A percentile compares a stretch with the other conserved stretches of the same genome.
These are phyloP conservation scores for Scelioninae gen. 1 DNA, from an alignment of 2,888 invertebrate species.

Conservation along the genomic window DNA sequence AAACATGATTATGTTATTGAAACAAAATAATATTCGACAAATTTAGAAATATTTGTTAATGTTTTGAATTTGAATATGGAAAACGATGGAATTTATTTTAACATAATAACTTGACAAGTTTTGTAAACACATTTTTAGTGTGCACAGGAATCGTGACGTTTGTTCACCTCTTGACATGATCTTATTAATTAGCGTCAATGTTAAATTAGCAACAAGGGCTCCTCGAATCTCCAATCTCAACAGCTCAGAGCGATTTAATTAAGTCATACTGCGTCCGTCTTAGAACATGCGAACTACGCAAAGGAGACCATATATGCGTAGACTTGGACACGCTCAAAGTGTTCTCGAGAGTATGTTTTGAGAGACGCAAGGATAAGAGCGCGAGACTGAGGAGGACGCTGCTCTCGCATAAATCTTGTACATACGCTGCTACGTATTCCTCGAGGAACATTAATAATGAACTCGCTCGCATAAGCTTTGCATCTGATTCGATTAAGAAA, in stretches of 20 bases:
- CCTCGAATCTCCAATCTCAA: slow-evolving; percentile 61
- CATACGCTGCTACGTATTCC: slow-evolving; percentile 55
- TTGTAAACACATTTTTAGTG: slow-evolving; percentile 7
- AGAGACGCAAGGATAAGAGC: slow-evolving; percentile 46
- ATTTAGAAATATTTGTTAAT: too few species aligned
- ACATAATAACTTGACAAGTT: too few species aligned
- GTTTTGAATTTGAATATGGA: too few species aligned
- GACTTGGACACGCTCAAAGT: slow-evolving; percentile 61
- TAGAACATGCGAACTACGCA: slow-evolving; percentile 53
- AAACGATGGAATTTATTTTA: too few species aligned
- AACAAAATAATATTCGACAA: too few species aligned
- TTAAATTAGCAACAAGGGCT: slow-evolving; percentile 52
- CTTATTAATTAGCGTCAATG: slow-evolving; percentile 63
- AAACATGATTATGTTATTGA: too few species aligned
- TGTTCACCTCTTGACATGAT: slow-evolving; percentile 44
- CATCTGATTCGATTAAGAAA: slow-evolving; percentile 62
- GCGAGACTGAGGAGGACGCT: slow-evolving; percentile 28
- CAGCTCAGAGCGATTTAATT: slow-evolving; percentile 60
- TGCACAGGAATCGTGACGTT: slow-evolving; percentile 7
- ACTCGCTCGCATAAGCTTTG: slow-evolving; percentile 57
- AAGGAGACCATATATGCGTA: slow-evolving; percentile 57
- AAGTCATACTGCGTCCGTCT: slow-evolving; percentile 64
- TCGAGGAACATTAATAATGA: slow-evolving; percentile 63
- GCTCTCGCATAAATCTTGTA: slow-evolving; percentile 56
- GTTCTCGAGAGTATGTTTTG: slow-evolving; percentile 61